A percentile compares a stretch with the other conserved stretches of the same genome.
Evolutionary conservation across 1,140 invertebrate genomes (phyloP).

Genomic region (Parasteatoda tepidariorum): DNA sequence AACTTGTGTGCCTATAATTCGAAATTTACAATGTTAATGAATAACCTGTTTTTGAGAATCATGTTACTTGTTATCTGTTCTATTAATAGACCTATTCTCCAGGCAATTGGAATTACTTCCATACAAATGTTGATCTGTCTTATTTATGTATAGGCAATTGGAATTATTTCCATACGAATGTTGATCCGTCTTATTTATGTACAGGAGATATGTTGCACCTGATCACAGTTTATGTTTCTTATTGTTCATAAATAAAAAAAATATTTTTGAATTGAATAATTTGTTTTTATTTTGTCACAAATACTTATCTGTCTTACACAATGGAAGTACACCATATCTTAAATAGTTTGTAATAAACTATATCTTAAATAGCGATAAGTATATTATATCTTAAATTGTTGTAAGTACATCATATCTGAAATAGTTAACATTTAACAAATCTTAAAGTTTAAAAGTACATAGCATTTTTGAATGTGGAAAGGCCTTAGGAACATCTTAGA

Average conservation of each 20-base stretch:
- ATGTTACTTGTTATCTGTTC: conserved; percentile 35
- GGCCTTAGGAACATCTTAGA: too few relatives aligned
- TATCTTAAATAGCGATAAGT: too few relatives aligned
- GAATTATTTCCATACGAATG: conserved; percentile 26
- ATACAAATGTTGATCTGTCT: conserved; percentile 26
- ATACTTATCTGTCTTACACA: too few relatives aligned
- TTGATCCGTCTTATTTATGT: conserved; percentile 46
- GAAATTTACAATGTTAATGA: background rate
- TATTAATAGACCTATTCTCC: background rate
- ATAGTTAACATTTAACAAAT: too few relatives aligned
- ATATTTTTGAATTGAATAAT: background rate
- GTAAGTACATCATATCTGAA: too few relatives aligned
- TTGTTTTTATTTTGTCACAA: too few relatives aligned
- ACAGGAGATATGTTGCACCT: conserved; percentile 33
- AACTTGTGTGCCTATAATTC: conserved; percentile 36
- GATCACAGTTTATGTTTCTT: conserved; percentile 42
- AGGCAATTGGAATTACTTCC: conserved; percentile 16
- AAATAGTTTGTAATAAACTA: too few relatives aligned
- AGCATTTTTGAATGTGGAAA: too few relatives aligned
- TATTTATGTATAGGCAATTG: conserved; percentile 15
- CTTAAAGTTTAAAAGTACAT: too few relatives aligned
- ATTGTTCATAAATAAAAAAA: conserved; percentile 47
- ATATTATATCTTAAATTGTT: too few relatives aligned
- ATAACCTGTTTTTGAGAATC: conserved; percentile 8
- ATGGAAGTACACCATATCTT: too few relatives aligned